Evolutionary conservation across 2,797 vertebrate species (phyloP), one percentile per base, ranked within the genome.

Genomic region (Sebastes taczanowskii): DNA sequence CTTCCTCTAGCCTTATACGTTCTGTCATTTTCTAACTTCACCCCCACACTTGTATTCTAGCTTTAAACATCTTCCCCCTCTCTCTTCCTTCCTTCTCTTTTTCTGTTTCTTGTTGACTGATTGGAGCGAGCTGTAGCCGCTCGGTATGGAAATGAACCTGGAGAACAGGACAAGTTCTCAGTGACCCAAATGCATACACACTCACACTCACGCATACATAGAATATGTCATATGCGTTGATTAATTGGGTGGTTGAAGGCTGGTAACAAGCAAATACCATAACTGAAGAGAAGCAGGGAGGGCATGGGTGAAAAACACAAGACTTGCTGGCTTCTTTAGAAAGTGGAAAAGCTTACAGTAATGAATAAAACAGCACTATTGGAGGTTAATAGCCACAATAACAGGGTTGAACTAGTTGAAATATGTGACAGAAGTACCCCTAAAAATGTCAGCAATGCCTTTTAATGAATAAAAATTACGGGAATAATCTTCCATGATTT

Each of bases 91-190:
- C 30, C 62, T 2, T 16, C 29, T 61, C 23, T 66, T 42, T 35
- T 67, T 25, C 46, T 80, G 2, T 27, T 83, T 82, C 55, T 80
- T 85, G 82, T 80, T 80, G 89, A 88, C 78, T 85, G 86, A 91
- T 89, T 88, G 85, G 83, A 82, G 69, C n/a, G 34, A 82, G 70
- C 78, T 14, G 10, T 61, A 80, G 77, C 35, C 55, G 78, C 86
- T 91, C 34, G 56, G 61, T 89, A 91, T 91, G 90, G 88, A 87
- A 93, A 93, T 92, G 77, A 89, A 91, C 69, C 34, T 74, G 74
- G 20, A 78, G 75, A 69, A 70, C 70, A 64, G 81, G 76, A 89
- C 85, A 74, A 81, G 80, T 84, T 90, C 73, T 80, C 62, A 72
- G 71, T 91, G 87, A 92, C 91, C 91, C 85, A 91, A 82, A 92